Conservation (phyloP, 1,140 invertebrate genomes). For the Procambarus clarkii region DNA sequence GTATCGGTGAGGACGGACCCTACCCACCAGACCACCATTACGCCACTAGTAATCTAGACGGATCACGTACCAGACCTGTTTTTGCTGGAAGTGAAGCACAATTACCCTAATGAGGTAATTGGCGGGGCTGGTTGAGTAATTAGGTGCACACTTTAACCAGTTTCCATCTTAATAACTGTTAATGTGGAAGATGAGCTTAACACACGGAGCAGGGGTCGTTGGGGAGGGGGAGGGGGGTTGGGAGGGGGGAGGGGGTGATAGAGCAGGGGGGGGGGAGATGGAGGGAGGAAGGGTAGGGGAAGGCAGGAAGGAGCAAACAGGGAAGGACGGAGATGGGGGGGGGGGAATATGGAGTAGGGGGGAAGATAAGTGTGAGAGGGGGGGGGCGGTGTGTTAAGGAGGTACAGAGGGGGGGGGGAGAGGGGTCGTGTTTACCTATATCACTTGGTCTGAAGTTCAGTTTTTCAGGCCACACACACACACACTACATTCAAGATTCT, state of each 20-base stretch:
- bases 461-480: too few relatives aligned
- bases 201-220: neutral
- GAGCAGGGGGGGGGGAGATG: neutral
- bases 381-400: too few relatives aligned
- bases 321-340: neutral
- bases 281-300: neutral
- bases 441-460: too few relatives aligned
- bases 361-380: too few relatives aligned
- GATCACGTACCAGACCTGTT: neutral
- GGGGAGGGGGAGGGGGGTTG: neutral
- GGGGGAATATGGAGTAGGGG: neutral
- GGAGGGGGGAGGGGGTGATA: neutral
- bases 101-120: conserved; percentile 15
- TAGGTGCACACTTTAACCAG: conserved; percentile 14
- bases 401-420: neutral
- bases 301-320: too few relatives aligned
- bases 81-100: neutral
- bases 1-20: too few relatives aligned
- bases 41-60: neutral
- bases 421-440: too few relatives aligned
- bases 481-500: too few relatives aligned
- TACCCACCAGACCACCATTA: neutral
- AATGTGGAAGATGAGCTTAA: neutral
- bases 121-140: neutral
- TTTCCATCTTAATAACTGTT: neutral